Evolutionary conservation across 2,113 vertebrate genomes (phyloP).

Genomic region (Osmerus eperlanus): DNA sequence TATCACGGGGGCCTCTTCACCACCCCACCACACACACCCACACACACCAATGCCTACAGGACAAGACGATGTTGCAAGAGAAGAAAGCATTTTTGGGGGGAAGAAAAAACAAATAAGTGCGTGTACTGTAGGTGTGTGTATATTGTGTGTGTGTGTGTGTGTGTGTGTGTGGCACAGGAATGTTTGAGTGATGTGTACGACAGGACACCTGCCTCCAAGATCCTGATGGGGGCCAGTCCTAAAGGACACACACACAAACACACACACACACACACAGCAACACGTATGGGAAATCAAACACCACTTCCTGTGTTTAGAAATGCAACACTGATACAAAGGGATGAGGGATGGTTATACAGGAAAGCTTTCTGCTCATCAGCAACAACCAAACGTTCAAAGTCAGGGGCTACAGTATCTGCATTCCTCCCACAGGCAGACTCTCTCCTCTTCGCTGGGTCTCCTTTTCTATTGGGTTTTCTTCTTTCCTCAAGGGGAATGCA

Average conservation of each 20-base stretch:
- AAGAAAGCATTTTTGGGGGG: slow-evolving; percentile 68
- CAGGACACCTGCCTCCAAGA: slow-evolving; percentile 20
- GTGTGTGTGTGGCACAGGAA: slow-evolving; percentile 5
- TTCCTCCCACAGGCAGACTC: background rate
- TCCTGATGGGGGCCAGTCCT: slow-evolving; percentile 12
- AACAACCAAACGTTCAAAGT: slow-evolving; percentile 19
- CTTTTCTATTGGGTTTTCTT: slow-evolving; percentile 14
- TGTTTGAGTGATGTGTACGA: no score
- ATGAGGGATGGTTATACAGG: slow-evolving; percentile 37
- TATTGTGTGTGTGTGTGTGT: slow-evolving; percentile 17
- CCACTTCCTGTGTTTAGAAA: slow-evolving; percentile 56
- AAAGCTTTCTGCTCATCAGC: slow-evolving; percentile 22
- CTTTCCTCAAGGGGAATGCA: slow-evolving; percentile 50
- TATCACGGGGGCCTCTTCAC: slow-evolving; percentile 50
- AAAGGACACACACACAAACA: background rate
- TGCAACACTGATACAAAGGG: slow-evolving; percentile 47
- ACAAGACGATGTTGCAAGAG: slow-evolving; percentile 50
- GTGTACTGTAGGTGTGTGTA: slow-evolving; percentile 46
- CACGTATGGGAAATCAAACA: slow-evolving; percentile 45
- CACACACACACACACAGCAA: slow-evolving; percentile 19
- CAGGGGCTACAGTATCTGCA: background rate
- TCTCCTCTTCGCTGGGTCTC: background rate
- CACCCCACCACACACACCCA: background rate
- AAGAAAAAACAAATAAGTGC: slow-evolving; percentile 64
- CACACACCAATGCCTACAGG: slow-evolving; percentile 45